phyloP scores from a whole-genome alignment of 2,797 vertebrate species.

The Sparus aurata region DNA sequence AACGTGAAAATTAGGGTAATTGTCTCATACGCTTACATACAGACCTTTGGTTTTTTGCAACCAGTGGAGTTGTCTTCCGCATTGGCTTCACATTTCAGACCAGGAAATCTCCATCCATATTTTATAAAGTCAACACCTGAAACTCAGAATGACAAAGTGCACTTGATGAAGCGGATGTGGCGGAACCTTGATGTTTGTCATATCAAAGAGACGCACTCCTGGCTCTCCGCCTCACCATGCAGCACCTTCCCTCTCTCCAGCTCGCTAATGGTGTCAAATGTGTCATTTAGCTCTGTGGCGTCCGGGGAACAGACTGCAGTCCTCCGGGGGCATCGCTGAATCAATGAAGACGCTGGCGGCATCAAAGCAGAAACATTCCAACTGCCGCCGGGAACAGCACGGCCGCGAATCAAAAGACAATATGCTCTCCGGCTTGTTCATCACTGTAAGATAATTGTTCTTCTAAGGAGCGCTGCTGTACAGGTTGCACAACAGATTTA shows the following conservation, averaged over 20 bases:
- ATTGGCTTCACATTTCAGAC: too few relatives aligned
- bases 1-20: too few relatives aligned
- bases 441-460: slow-evolving; percentile 63
- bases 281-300: slow-evolving; percentile 18
- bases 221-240: not conserved
- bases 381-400: slow-evolving; percentile 18
- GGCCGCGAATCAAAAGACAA: slow-evolving; percentile 57
- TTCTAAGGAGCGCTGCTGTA: slow-evolving; percentile 38
- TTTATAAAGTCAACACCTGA: not conserved
- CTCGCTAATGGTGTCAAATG: slow-evolving; percentile 29
- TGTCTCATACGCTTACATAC: too few relatives aligned
- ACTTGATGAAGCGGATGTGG: not conserved
- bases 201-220: slow-evolving; percentile 16
- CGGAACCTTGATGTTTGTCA: not conserved
- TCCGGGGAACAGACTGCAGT: slow-evolving; percentile 11
- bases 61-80: too few relatives aligned
- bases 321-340: slow-evolving; percentile 22
- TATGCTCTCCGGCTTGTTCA: slow-evolving; percentile 55
- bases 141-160: slow-evolving; percentile 13
- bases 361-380: slow-evolving; percentile 56
- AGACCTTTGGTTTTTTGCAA: too few relatives aligned
- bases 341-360: slow-evolving; percentile 36
- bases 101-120: too few relatives aligned
- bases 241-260: not conserved
- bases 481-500: slow-evolving; percentile 58